Percentiles rank a stretch among this genome's conserved stretches.
Conservation (phyloP, 2,888 invertebrate genomes). For the Megalurothrips usitatus region DNA sequence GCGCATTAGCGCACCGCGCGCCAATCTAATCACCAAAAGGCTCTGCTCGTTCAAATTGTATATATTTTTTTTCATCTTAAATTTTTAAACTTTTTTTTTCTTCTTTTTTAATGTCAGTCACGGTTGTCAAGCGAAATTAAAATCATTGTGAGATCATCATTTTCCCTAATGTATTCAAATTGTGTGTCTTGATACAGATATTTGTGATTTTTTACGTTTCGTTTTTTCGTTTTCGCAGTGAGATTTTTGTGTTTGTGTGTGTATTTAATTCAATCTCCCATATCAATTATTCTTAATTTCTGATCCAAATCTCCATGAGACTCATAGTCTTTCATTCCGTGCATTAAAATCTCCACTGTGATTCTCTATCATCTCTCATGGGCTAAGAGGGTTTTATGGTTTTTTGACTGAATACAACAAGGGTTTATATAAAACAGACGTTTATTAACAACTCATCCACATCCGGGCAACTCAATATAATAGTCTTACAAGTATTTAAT, state of each 20-base stretch:
- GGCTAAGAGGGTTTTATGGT: not conserved
- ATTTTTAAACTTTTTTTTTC: not conserved
- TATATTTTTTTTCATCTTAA: not conserved
- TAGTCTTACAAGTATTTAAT: slow-evolving; percentile 20
- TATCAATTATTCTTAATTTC: not conserved
- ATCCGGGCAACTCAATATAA: not conserved
- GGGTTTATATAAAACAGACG: slow-evolving; percentile 14
- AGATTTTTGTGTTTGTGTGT: not conserved
- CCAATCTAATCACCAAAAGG: not conserved
- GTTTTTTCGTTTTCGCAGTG: too few relatives aligned
- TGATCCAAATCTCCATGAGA: not conserved
- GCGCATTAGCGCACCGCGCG: not conserved
- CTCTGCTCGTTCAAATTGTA: too few relatives aligned
- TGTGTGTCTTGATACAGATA: too few relatives aligned
- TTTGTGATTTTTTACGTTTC: not conserved
- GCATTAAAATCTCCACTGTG: not conserved
- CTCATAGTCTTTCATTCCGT: not conserved
- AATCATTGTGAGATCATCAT: too few relatives aligned
- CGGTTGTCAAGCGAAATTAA: too few relatives aligned
- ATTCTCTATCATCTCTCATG: not conserved
- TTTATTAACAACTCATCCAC: slow-evolving; percentile 20
- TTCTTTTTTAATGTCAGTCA: too few relatives aligned
- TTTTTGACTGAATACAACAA: not conserved
- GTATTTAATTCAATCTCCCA: not conserved
- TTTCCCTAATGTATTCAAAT: too few relatives aligned